Conservation (phyloP, 2,113 vertebrate genomes). For the Stigmatopora argus region DNA sequence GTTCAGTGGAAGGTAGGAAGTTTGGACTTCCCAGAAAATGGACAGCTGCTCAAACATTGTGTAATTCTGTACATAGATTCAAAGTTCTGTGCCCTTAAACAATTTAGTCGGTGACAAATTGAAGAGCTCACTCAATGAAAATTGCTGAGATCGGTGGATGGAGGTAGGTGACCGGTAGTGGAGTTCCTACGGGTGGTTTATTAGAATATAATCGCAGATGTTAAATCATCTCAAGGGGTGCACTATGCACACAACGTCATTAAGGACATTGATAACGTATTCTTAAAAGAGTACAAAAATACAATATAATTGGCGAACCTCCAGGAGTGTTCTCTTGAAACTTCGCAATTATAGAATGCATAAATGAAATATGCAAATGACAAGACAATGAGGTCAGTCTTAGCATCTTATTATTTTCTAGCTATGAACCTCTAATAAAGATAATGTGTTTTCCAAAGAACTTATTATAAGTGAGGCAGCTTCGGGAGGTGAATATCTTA, state of each 20-base stretch:
- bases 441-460: background rate
- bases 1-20: too few relatives aligned
- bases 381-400: slow-evolving; percentile 13
- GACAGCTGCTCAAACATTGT: too few relatives aligned
- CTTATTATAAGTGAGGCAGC: background rate
- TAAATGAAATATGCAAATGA: background rate
- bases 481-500: background rate
- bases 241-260: background rate
- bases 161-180: background rate
- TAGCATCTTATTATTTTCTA: background rate
- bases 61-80: too few relatives aligned
- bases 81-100: background rate
- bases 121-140: background rate
- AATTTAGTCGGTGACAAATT: background rate
- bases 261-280: background rate
- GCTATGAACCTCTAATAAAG: background rate
- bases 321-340: background rate
- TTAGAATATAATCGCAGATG: background rate
- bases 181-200: background rate
- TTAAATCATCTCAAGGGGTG: background rate
- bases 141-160: background rate
- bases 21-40: too few relatives aligned
- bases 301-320: background rate
- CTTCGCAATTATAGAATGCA: slow-evolving; percentile 3
- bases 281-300: background rate